Evolutionary conservation across 2,113 vertebrate species (phyloP), one percentile per base, ranked within the genome.

Genomic region (Bos javanicus): DNA sequence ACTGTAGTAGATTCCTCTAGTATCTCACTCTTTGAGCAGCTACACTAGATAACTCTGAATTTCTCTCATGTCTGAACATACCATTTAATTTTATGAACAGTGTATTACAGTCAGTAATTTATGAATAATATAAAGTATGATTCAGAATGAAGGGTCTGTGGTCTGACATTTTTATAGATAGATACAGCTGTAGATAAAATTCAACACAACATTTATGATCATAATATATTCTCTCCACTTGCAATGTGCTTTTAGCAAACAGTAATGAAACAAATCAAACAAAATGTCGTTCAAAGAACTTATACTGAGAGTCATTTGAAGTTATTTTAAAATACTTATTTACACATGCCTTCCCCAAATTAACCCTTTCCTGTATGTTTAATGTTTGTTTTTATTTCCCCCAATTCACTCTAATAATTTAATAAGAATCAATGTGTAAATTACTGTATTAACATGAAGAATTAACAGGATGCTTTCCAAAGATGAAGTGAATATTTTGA

Each of bases 181-280:
- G 12, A 56, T 83, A 64, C 15, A 57, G 46, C 48, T 23, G 43
- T 1, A 39, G 54, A 10, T 67, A 71, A 76, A 81, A 64, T 96
- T 83, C 60, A 62, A 50, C 23, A 81, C 17, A 88, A 12, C 33
- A 62, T 57, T 83, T 93, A 76, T 14, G 7, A 23, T 64, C 8
- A 83, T 76, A 48, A 57, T 56, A 83, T 91, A 91, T 30, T 78
- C 56, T 87, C 39, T 84, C 39, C 1, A 57, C 48, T 76, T 62
- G 71, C 36, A 87, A 48, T 76, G 13, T 30, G n/a, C 25, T 93
- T 93, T 95, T 82, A 91, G 28, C 16, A 95, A 96, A 90, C 6
- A 78, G 30, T 48, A 84, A 91, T 71, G 21, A 96, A 91, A 85
- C 5, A 43, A 97, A 85, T 60, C 89, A 92, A 85, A 90, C 43